Conservation (phyloP, 37 sponge, comb jelly and placozoan genomes). For the Halisarca cf. caerulea region DNA sequence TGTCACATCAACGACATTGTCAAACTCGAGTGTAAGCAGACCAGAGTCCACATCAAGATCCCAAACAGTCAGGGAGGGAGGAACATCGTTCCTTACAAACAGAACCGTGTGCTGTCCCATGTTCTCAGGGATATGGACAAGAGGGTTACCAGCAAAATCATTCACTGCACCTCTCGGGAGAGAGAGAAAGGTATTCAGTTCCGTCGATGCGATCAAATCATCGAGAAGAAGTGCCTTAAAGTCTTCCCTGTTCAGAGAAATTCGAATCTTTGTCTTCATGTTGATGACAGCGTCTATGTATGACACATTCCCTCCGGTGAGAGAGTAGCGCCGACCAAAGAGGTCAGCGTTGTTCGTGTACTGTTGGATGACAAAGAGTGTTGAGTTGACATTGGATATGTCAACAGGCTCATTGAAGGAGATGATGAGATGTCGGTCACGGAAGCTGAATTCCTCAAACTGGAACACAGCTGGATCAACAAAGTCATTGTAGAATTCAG, state of each 20-base stretch:
- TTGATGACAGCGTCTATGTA: conserved; percentile 47
- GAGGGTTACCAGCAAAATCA: conserved; percentile 78
- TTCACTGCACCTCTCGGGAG: conserved; percentile 44
- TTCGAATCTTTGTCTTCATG: conserved; percentile 31
- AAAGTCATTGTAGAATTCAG: conserved; percentile 49
- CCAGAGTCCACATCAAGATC: conserved; percentile 81
- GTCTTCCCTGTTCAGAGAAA: conserved; percentile 59
- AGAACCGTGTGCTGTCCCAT: conserved; percentile 9
- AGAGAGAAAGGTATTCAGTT: conserved; percentile 44
- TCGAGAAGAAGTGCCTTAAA: conserved; percentile 63
- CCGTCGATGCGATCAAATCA: conserved; percentile 31
- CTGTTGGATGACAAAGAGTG: conserved; percentile 61
- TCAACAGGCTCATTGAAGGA: conserved; percentile 80
- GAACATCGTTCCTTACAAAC: conserved; percentile 34
- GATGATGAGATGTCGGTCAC: conserved; percentile 36
- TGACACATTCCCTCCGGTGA: conserved; percentile 65
- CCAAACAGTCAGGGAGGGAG: conserved; percentile 58
- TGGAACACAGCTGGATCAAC: conserved; percentile 54
- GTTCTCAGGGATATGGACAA: conserved; percentile 27
- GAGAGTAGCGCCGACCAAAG: conserved; percentile 18
- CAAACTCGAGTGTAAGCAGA: conserved; percentile 66
- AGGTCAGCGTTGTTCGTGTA: not conserved
- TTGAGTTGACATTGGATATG: conserved; percentile 40
- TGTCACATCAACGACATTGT: conserved; percentile 71
- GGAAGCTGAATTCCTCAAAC: conserved; percentile 63